Evolutionary conservation across 1,140 invertebrate species (phyloP), one percentile per base, ranked within the genome.

Genomic region (Lasioglossum baleicum): DNA sequence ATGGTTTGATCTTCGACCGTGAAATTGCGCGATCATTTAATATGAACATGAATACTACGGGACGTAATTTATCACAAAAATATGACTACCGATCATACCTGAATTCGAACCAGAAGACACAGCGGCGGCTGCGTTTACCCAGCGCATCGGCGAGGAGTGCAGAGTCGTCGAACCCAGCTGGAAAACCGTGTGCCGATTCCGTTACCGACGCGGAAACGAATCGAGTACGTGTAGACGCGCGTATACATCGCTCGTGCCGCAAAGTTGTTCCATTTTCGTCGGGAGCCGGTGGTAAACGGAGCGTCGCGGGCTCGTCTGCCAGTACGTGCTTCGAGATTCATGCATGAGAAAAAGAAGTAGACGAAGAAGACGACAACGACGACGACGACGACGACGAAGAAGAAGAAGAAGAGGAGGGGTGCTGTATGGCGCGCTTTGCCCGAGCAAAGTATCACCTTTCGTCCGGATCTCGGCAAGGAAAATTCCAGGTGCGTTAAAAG

Each of bases 381-480:
- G 44, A 48, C 44, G 44, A 48, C 8, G 44, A 48, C 7, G 10
- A 48, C 44, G 44, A 48, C 0, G 8, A 48, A 48, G 44, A 48
- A 48, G 44, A 48, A 10, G 44, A 48, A 48, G 44, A 48, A 48
- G 44, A 48, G 13, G 44, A 11, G 44, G 44, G 44, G 13, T 11
- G 44, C 10, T 48, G 10, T 48, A 48, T 13, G 44, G 8, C 44
- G 10, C 13, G 44, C 44, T 48, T 11, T 13, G 44, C 44, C 10
- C 44, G 44, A 11, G 44, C n/a, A 51, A 73, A 42, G 5, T 84
- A 82, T 85, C 66, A 48, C 35, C 75, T 51, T 81, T 58, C 68
- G 51, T 15, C 22, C 20, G 22, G 53, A 60, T 66, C 53, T 80
- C 22, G 26, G 75, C 51, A 40, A 63, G 26, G 79, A 60, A 61